Conservation (phyloP, 2,113 vertebrate species). For the Barbus barbus region DNA sequence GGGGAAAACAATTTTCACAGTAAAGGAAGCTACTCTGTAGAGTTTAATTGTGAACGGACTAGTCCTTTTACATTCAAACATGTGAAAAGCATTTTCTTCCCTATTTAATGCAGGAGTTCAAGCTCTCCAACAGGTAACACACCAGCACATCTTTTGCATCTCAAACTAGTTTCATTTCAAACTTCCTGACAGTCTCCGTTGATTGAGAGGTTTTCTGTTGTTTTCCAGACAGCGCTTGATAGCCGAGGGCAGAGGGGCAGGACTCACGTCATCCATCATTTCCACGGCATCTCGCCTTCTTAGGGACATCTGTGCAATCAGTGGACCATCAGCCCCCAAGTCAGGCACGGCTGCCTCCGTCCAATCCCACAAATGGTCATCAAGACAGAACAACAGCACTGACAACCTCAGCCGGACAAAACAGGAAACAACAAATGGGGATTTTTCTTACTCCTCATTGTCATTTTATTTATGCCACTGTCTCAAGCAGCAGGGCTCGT, state of each 20-base stretch:
- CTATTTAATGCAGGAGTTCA: background rate
- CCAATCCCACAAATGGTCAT: constrained; percentile 76
- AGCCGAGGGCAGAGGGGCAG: constrained; percentile 48
- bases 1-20: no score
- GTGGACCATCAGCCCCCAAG: constrained; percentile 74
- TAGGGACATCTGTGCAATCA: constrained; percentile 82
- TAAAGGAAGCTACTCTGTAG: no score
- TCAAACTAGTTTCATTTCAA: constrained; percentile 16
- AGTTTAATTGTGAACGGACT: no score
- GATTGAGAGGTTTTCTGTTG: constrained; percentile 51
- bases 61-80: no score
- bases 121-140: constrained; percentile 13
- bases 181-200: constrained; percentile 29
- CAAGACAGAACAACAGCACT: constrained; percentile 85
- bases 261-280: constrained; percentile 79
- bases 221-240: constrained; percentile 45
- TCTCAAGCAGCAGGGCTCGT: constrained; percentile 76
- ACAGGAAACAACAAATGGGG: constrained; percentile 68
- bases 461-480: constrained; percentile 79
- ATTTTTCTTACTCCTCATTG: constrained; percentile 50
- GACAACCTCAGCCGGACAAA: constrained; percentile 69
- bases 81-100: no score
- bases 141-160: background rate
- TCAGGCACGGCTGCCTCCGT: constrained; percentile 75
- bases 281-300: constrained; percentile 62